Evolutionary conservation across 2,113 vertebrate genomes (phyloP), one percentile per base, ranked within the genome.

Genomic region (Ailuropoda melanoleuca): DNA sequence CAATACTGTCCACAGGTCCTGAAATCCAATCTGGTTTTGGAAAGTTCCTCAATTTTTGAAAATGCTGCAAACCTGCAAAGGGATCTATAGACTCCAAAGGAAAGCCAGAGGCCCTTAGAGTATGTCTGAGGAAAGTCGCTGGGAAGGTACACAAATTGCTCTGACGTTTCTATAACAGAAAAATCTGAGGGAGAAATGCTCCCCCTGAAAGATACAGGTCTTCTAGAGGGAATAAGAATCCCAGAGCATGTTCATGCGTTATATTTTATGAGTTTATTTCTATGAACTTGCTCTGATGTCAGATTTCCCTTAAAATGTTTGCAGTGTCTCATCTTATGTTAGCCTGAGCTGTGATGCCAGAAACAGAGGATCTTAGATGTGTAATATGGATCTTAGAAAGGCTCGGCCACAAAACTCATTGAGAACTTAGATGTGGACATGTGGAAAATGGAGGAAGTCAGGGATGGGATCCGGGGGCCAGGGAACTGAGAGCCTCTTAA

Each of bases 341-440:
- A 75, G 19, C n/a, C 75, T 72, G 87, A 87, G 31, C 78, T 77
- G 31, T 88, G 82, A 95, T 75, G 15, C 95, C 55, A 95, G 66
- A 83, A 84, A 62, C 68, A 66, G 68, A 85, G 37, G 23, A 72
- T 55, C 55, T 84, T 70, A 82, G n/a, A 56, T 95, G 29, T 75
- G 24, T 75, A 77, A 68, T 72, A 24, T 50, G 31, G 48, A 15
- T 50, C 37, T 81, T 53, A 50, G 46, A 90, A 90, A 81, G 56
- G 1, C 29, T 56, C 39, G 50, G 87, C 90, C 39, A 82, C 23
- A n/a, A 93, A 77, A 11, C 23, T 93, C 82, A 29, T 87, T 88
- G 91, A 77, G 10, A 82, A 70, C 70, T 75, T 37, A 55, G 24
- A 50, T 1, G 50, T 4, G 29, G 29, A 55, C 7, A 14, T 46